Base-by-base conservation (phyloP, 2,888 invertebrate species). In the Xanthorhoe spadicearia region DNA sequence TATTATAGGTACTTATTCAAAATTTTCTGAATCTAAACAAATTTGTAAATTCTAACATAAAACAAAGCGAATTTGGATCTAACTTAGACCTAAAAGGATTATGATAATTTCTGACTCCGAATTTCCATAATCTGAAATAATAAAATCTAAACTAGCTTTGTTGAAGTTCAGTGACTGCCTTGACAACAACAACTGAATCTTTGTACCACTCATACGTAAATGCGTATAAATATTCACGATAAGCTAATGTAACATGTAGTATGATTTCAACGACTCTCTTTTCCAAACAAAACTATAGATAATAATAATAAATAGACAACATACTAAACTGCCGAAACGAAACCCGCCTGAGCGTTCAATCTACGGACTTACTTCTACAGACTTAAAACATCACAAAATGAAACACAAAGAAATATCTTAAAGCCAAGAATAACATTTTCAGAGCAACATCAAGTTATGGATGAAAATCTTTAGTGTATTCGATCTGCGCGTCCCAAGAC, bases 121-220 rank as follows among this genome's bases (percentile, higher is more conserved):
- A 74, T 77, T 74, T 67, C 54, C 73, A 78, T 77, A 75, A 77
- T 79, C 76, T 74, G 66, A 77, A 70, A 78, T 76, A 72, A 78
- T 77, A 74, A 74, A 75, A 73, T 78, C 69, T 72, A 61, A 75
- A 76, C 69, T 78, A 77, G 73, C 69, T 71, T 66, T 70, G 72
- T 67, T 53, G 66, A 55, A 50, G n/a, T n/a, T n/a, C n/a, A n/a
- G n/a, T n/a, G n/a, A n/a, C 66, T 77, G 75, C 65, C 71, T 67
- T 69, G 69, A 77, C 75, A 73, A 74, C 74, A 77, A 6, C 35
- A 8, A 35, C 35, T 35, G 35, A 38, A 38, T 38, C 2, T 38
- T 9, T 6, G 4, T 23, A 23, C 23, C 23, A 23, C 23, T 4
- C 10, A 38, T 38, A 38, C 9, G 35, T 35, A 38, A 10, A 2